These are phyloP conservation scores for Phenganax marumi DNA, from an alignment of 92 coral and sea anemone genomes.

Conservation along the genomic window DNA sequence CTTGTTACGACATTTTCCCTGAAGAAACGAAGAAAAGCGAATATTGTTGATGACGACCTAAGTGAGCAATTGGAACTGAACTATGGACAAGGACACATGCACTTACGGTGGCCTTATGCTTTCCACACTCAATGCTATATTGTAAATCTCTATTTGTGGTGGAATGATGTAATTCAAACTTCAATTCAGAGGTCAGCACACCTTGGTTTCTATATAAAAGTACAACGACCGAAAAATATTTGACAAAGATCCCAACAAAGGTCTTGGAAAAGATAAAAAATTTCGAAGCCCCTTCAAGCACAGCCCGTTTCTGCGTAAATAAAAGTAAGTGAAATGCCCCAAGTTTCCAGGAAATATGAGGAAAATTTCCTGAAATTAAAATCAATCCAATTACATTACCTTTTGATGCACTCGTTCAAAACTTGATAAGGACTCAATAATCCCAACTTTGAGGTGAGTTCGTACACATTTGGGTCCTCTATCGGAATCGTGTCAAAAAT, in stretches of 20 bases:
- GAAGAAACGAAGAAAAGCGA: neutral
- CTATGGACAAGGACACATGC: neutral
- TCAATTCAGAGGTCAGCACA: slow-evolving; percentile 62
- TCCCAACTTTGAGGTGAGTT: slow-evolving; percentile 68
- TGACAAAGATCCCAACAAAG: neutral
- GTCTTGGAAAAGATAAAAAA: neutral
- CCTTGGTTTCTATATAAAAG: slow-evolving; percentile 79
- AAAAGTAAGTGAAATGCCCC: too few species aligned
- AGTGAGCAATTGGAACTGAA: neutral
- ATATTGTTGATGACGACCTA: too few species aligned
- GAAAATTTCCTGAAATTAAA: neutral
- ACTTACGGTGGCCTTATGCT: slow-evolving; percentile 79
- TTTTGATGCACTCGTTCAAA: slow-evolving; percentile 84
- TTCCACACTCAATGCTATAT: slow-evolving; percentile 81
- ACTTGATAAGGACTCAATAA: slow-evolving; percentile 73
- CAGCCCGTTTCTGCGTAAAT: too few species aligned
- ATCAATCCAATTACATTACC: slow-evolving; percentile 51
- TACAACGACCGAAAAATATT: neutral
- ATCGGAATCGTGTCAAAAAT: slow-evolving; percentile 78
- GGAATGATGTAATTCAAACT: slow-evolving; percentile 67
- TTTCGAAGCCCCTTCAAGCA: neutral
- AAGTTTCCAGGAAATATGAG: too few species aligned
- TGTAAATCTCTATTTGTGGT: slow-evolving; percentile 58
- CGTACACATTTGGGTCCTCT: slow-evolving; percentile 62
- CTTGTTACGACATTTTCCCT: slow-evolving; percentile 89